phyloP scores from a whole-genome alignment of 2,113 vertebrate species.

The Chamaea fasciata region DNA sequence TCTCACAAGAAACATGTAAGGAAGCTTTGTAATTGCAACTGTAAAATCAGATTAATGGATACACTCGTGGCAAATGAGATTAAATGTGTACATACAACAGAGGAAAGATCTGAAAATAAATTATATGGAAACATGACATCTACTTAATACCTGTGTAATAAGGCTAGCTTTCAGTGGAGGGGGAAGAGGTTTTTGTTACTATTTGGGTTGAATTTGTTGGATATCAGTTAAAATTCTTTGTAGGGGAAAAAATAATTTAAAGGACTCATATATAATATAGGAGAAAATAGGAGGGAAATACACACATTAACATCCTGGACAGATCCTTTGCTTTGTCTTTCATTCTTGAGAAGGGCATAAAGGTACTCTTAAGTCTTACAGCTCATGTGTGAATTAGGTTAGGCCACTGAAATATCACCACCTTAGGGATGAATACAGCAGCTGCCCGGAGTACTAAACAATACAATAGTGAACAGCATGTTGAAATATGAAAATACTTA shows the following conservation, averaged over 20 bases:
- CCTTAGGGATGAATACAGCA: not conserved
- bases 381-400: not conserved
- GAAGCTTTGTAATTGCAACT: not conserved
- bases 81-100: not conserved
- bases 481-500: not conserved
- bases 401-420: not conserved
- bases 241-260: not conserved
- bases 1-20: not conserved
- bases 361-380: not conserved
- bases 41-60: not conserved
- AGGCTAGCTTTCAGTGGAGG: not conserved
- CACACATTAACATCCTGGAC: not conserved
- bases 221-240: not conserved
- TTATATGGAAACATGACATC: not conserved
- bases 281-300: not conserved
- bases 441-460: not conserved
- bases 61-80: not conserved
- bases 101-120: not conserved
- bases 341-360: not conserved
- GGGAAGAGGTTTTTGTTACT: not conserved
- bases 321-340: not conserved
- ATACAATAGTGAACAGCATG: not conserved
- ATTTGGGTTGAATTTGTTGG: not conserved
- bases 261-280: not conserved
- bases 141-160: not conserved